phyloP scores from a whole-genome alignment of 1,140 invertebrate species.

The Panagrolaimus sp. region DNA sequence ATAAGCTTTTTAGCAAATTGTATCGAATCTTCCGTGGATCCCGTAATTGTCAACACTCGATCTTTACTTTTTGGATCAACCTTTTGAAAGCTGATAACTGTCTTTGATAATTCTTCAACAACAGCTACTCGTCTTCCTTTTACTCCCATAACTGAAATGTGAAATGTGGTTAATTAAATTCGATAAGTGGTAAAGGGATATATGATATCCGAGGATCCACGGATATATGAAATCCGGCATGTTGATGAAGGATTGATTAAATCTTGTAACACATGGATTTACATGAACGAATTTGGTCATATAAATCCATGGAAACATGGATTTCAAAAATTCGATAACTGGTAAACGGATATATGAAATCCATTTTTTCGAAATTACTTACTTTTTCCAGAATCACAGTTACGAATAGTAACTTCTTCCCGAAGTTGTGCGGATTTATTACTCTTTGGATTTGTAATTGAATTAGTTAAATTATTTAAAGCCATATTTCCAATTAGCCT shows the following conservation, averaged over 20 bases:
- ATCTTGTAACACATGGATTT: slow-evolving; percentile 22
- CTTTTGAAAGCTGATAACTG: slow-evolving; percentile 95
- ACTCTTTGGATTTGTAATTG: slow-evolving; percentile 17
- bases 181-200: slow-evolving; percentile 23
- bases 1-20: slow-evolving; percentile 49
- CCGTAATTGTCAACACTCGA: slow-evolving; percentile 49
- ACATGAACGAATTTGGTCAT: too few species aligned
- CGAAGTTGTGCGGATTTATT: slow-evolving; percentile 34
- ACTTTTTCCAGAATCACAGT: slow-evolving; percentile 47
- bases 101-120: slow-evolving; percentile 93
- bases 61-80: slow-evolving; percentile 60
- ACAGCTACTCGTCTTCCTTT: slow-evolving; percentile 90
- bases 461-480: not conserved
- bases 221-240: slow-evolving; percentile 20
- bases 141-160: slow-evolving; percentile 85
- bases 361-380: too few species aligned
- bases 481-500: slow-evolving; percentile 10
- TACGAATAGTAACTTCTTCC: slow-evolving; percentile 45
- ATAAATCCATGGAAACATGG: too few species aligned
- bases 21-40: slow-evolving; percentile 42
- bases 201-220: slow-evolving; percentile 16
- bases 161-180: slow-evolving; percentile 30
- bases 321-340: too few species aligned
- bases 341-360: too few species aligned
- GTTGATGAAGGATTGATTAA: slow-evolving; percentile 2